Base-by-base conservation (phyloP, 2,888 invertebrate species). In the Seira sanloemensis region DNA sequence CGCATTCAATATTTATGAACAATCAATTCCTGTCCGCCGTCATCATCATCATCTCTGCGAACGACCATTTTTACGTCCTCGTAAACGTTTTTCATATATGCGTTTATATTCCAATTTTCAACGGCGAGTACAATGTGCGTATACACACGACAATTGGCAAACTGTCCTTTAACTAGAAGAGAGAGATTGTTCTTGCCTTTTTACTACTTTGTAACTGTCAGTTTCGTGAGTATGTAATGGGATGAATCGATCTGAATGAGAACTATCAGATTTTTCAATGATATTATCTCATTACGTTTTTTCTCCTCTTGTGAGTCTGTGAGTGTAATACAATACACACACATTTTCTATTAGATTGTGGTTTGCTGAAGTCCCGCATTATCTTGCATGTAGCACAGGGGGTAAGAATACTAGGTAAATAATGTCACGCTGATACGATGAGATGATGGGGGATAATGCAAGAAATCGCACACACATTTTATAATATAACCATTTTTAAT, bases 381-480 rank as follows among this genome's bases (percentile, higher is more conserved):
- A 50, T 50, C 12, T 18, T 18, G 50, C 50, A 50, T 65, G 5
- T 26, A 24, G 26, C 24, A 74, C 37, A 65, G 62, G 50, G 12
- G 50, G 37, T 27, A 24, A n/a, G 18, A 73, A 23, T 37, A 67
- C 26, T 67, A 67, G 66, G 76, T 50, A 76, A 50, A 76, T 67
- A 76, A 18, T 74, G 69, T 81, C 77, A 67, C 54, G 54, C 16
- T 75, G 75, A 75, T 69, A 76, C 25, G 76, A 67, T 46, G 68
- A 26, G 78, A 78, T 78, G 78, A 27, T n/a, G n/a, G n/a, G n/a
- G 78, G 69, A 78, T 78, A 78, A 68, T 78, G 74, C 65, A 75
- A 58, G 58, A 80, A 68, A 69, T 50, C 67, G 65, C 74, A 54
- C 66, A 76, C 76, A 76, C 76, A 69, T 78, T 37, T 27, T 73